These are phyloP conservation scores for Rissa tridactyla DNA, from an alignment of 2,113 vertebrate species.

Conservation along the genomic window DNA sequence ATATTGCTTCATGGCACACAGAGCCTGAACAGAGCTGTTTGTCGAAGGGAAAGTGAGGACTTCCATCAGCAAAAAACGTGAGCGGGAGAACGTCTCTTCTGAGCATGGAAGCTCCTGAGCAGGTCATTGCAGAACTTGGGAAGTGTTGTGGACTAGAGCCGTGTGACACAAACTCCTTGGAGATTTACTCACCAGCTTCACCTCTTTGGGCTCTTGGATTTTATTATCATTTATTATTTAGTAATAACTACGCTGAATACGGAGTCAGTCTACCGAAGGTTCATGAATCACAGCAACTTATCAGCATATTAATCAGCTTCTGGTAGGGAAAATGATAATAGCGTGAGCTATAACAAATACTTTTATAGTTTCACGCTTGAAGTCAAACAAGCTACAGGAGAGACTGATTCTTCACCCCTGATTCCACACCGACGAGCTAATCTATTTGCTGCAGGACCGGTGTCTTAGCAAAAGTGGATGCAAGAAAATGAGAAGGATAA, in stretches of 20 bases:
- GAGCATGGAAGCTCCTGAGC: not conserved
- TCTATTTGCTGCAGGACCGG: not conserved
- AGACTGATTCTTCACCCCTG: not conserved
- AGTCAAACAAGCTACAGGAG: not conserved
- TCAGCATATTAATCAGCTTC: conserved; percentile 40
- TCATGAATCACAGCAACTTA: conserved; percentile 30
- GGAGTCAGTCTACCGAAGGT: not conserved
- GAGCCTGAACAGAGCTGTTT: not conserved
- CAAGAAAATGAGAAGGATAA: not conserved
- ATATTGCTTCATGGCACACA: accelerated
- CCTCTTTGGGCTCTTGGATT: not conserved
- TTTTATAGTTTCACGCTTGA: not conserved
- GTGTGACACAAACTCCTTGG: not conserved
- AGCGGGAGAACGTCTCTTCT: not conserved
- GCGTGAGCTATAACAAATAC: not conserved
- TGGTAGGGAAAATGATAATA: not conserved
- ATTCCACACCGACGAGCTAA: not conserved
- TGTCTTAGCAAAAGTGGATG: not conserved
- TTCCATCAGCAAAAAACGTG: not conserved
- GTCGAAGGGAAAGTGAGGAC: not conserved
- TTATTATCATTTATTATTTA: not conserved
- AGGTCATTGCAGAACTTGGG: not conserved
- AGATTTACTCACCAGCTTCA: not conserved
- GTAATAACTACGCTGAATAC: not conserved
- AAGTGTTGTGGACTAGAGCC: accelerated